Evolutionary conservation across 2,797 vertebrate genomes (phyloP).

Genomic region (Sebastes miniatus): DNA sequence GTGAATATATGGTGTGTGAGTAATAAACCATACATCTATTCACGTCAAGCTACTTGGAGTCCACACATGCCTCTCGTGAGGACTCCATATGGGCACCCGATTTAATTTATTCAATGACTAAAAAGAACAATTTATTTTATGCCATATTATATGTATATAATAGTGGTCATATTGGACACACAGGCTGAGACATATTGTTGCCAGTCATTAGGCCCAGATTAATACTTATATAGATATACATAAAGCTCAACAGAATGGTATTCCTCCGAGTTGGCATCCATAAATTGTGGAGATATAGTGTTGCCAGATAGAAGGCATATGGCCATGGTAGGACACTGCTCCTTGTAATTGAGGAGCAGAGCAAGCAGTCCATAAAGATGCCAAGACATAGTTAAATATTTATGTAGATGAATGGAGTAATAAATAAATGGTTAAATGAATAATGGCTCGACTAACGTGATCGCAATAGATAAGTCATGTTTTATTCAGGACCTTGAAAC

Average conservation of each 20-base stretch:
- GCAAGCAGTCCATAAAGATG: slow-evolving; percentile 88
- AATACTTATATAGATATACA: slow-evolving; percentile 65
- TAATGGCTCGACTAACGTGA: slow-evolving; percentile 81
- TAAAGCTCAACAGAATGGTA: slow-evolving; percentile 69
- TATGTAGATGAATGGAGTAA: slow-evolving; percentile 87
- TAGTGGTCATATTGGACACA: slow-evolving; percentile 46
- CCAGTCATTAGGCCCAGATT: slow-evolving; percentile 74
- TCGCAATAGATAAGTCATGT: slow-evolving; percentile 83
- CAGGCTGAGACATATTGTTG: slow-evolving; percentile 66
- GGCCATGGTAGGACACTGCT: slow-evolving; percentile 82
- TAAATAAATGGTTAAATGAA: slow-evolving; percentile 87
- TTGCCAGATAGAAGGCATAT: slow-evolving; percentile 83
- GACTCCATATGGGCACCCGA: slow-evolving; percentile 48
- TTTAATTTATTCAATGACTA: slow-evolving; percentile 60
- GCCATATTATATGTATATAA: slow-evolving; percentile 55
- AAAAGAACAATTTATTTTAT: slow-evolving; percentile 52
- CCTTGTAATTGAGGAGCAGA: slow-evolving; percentile 81
- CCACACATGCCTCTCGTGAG: slow-evolving; percentile 21
- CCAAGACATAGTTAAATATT: slow-evolving; percentile 89
- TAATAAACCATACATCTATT: slow-evolving; percentile 55
- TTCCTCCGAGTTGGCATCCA: slow-evolving; percentile 65
- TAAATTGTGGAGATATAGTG: slow-evolving; percentile 80
- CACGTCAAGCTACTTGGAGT: slow-evolving; percentile 33
- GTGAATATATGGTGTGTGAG: slow-evolving; percentile 54
- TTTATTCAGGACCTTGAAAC: slow-evolving; percentile 76